Percentiles rank a stretch among this genome's conserved stretches.
These are phyloP conservation scores for Drosophila baimaii DNA, from an alignment of 1,140 invertebrate species.

Conservation along the genomic window DNA sequence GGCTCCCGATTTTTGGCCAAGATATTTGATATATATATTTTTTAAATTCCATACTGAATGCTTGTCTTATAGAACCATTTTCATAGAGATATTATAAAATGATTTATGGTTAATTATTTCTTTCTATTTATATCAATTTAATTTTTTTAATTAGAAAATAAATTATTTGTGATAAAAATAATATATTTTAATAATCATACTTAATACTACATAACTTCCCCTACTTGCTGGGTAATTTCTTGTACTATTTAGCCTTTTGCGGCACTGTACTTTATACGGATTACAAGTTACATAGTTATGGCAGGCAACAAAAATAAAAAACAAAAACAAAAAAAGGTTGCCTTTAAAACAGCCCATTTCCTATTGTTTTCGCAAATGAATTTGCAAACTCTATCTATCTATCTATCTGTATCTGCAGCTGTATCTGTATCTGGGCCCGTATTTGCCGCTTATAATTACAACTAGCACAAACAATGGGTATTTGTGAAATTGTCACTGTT, in stretches of 20 bases:
- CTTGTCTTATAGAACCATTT: no score
- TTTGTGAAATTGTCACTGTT: constrained; percentile 82
- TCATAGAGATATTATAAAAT: no score
- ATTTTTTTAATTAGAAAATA: no score
- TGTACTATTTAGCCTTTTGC: neutral
- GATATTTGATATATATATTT: neutral
- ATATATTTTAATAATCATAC: neutral
- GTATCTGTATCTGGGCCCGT: constrained; percentile 50
- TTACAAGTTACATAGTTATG: constrained; percentile 13
- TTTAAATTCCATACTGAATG: no score
- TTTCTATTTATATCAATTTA: neutral
- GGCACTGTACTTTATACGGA: constrained; percentile 6
- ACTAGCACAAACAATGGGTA: constrained; percentile 70
- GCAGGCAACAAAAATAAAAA: no score
- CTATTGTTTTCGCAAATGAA: constrained; percentile 76
- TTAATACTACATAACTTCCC: no score
- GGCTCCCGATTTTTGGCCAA: neutral
- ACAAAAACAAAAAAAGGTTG: neutral
- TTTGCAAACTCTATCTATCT: constrained; percentile 68
- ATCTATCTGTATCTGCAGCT: constrained; percentile 60
- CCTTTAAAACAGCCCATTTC: constrained; percentile 14
- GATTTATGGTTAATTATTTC: no score
- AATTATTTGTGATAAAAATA: neutral
- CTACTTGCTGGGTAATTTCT: no score
- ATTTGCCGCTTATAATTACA: constrained; percentile 69